These are phyloP conservation scores for Lagodon rhomboides DNA, from an alignment of 2,797 vertebrate species.

Conservation along the genomic window DNA sequence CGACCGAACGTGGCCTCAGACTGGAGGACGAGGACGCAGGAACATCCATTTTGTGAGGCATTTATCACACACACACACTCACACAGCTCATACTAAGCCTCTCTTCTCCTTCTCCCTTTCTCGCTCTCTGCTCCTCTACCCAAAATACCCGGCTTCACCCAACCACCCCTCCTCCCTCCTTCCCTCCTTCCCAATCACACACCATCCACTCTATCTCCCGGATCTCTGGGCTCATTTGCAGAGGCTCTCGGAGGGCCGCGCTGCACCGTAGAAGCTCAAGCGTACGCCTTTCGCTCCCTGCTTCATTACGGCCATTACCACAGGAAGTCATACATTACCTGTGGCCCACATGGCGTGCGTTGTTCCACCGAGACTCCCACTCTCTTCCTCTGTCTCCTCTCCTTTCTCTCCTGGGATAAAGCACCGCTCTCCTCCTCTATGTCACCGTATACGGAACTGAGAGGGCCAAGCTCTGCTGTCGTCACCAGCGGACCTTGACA, in stretches of 20 bases:
- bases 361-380: constrained; percentile 43
- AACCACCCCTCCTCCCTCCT: neutral
- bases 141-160: constrained; percentile 50
- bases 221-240: constrained; percentile 64
- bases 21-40: constrained; percentile 35
- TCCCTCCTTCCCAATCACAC: neutral
- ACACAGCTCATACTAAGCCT: constrained; percentile 35
- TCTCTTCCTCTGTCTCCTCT: neutral
- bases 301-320: constrained; percentile 68
- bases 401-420: constrained; percentile 45
- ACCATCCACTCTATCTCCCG: constrained; percentile 47
- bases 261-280: constrained; percentile 11
- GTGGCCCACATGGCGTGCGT: constrained; percentile 26
- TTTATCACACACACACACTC: constrained; percentile 45
- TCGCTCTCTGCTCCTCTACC: constrained; percentile 40
- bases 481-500: constrained; percentile 6
- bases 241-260: constrained; percentile 32
- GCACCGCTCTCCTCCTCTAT: neutral
- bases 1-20: constrained; percentile 27
- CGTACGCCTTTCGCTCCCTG: constrained; percentile 1
- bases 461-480: constrained; percentile 12
- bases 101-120: constrained; percentile 7
- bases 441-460: constrained; percentile 9
- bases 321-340: constrained; percentile 64
- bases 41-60: constrained; percentile 61